Evolutionary conservation across 2,797 vertebrate species (phyloP).

Genomic region (Phylloscopus collybita): DNA sequence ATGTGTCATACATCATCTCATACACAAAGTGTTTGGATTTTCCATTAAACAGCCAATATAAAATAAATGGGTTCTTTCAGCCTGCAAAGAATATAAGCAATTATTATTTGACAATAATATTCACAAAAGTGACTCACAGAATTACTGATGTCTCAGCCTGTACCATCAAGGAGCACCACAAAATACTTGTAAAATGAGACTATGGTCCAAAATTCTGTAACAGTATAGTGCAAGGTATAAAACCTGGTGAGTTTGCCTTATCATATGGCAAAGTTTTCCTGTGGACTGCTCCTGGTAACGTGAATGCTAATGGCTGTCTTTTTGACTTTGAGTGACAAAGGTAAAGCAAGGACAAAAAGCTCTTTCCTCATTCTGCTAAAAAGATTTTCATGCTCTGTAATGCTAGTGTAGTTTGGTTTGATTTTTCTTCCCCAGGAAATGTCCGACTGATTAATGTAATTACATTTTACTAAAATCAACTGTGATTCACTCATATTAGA

Average conservation of each 20-base stretch:
- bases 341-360: not conserved
- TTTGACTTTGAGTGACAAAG: not conserved
- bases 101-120: not conserved
- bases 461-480: not conserved
- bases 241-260: not conserved
- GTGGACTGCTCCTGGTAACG: not conserved
- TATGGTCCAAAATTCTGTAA: not conserved
- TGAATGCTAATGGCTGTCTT: not conserved
- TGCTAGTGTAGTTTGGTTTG: not conserved
- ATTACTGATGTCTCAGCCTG: not conserved
- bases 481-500: not conserved
- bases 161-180: not conserved
- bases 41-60: not conserved
- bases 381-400: not conserved
- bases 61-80: not conserved
- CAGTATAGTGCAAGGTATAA: not conserved
- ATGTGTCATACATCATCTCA: not conserved
- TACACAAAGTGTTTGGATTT: not conserved
- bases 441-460: not conserved
- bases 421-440: not conserved
- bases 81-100: not conserved
- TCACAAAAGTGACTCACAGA: not conserved
- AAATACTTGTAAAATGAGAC: not conserved
- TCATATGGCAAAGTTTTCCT: not conserved
- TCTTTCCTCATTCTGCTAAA: not conserved